Base-by-base conservation (phyloP, 2,797 vertebrate genomes). In the Eupleurogrammus muticus region DNA sequence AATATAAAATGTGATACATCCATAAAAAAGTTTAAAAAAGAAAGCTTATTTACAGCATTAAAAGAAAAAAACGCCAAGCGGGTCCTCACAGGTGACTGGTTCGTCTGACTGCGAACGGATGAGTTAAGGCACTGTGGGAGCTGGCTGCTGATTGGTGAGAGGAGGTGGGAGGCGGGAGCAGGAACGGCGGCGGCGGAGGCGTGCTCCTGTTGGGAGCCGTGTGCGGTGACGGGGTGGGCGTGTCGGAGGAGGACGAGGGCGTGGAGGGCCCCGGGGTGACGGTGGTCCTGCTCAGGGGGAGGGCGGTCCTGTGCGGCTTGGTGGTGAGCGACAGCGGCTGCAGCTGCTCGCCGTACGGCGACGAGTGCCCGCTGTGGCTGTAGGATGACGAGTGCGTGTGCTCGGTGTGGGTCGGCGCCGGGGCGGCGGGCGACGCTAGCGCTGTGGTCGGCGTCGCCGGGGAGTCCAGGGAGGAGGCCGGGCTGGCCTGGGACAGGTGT, bases 291-390 rank as follows among this genome's bases (percentile, higher is more conserved):
- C 57, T 67, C 55, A 83, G 86, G 0, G 75, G 53, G 55, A 90
- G 88, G 28, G 88, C 60, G 4, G 87, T 86, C 75, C 93, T 75
- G 81, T 96, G 95, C 0, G 96, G 94, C 53, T 95, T 97, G 91
- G 96, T 96, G 91, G 96, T 97, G 82, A 97, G 96, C 0, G 96
- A 95, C 9, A 97, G 94, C 0, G 97, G 97, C 91, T 97, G 96
- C 1, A 96, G 94, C 92, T 97, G 96, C 77, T 94, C 96, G 0
- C 92, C 93, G 83, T 96, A 95, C 0, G 87, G 81, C 0, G 89
- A 86, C 5, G 46, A 49, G 60, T 71, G 76, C 0, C 77, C 87
- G 2, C 70, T 1, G 67, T 68, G 35, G 36, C 38, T 1, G 70
- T 71, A 62, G 0, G 73, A 65, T 1, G 70, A 58, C 1, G 71